Evolutionary conservation across 1,140 invertebrate species (phyloP).

Genomic region (Contarinia nasturtii): DNA sequence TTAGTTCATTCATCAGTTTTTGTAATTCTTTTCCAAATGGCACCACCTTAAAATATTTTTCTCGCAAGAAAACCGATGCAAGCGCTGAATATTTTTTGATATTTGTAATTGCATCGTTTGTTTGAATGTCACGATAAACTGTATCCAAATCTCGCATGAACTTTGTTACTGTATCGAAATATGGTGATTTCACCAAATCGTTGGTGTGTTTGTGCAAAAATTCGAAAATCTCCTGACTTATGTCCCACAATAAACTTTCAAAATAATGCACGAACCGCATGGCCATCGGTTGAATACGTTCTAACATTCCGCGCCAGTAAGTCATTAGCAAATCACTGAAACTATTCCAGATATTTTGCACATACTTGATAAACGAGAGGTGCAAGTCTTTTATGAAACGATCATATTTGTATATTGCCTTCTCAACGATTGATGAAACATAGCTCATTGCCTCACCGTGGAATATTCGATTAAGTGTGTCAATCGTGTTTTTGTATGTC

Average conservation of each 20-base stretch:
- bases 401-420: slow-evolving; percentile 52
- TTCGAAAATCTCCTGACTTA: slow-evolving; percentile 50
- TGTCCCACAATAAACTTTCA: slow-evolving; percentile 49
- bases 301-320: slow-evolving; percentile 49
- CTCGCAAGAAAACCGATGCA: slow-evolving; percentile 43
- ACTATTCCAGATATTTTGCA: slow-evolving; percentile 49
- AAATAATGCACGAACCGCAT: slow-evolving; percentile 52
- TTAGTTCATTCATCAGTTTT: slow-evolving; percentile 47
- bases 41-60: slow-evolving; percentile 52
- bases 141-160: slow-evolving; percentile 60
- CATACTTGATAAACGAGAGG: slow-evolving; percentile 51
- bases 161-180: slow-evolving; percentile 55
- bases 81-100: slow-evolving; percentile 52
- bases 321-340: slow-evolving; percentile 33
- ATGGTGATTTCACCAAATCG: slow-evolving; percentile 57
- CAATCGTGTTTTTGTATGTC: slow-evolving; percentile 44
- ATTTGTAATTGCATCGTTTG: slow-evolving; percentile 49
- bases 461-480: slow-evolving; percentile 42
- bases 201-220: slow-evolving; percentile 60
- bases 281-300: slow-evolving; percentile 54
- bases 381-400: slow-evolving; percentile 57
- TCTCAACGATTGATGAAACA: slow-evolving; percentile 42
- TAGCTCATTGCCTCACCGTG: slow-evolving; percentile 51
- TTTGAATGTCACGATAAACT: slow-evolving; percentile 53
- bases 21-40: slow-evolving; percentile 60